Base-by-base conservation (phyloP, 1,140 invertebrate genomes). In the Phymorhynchus buccinoides region DNA sequence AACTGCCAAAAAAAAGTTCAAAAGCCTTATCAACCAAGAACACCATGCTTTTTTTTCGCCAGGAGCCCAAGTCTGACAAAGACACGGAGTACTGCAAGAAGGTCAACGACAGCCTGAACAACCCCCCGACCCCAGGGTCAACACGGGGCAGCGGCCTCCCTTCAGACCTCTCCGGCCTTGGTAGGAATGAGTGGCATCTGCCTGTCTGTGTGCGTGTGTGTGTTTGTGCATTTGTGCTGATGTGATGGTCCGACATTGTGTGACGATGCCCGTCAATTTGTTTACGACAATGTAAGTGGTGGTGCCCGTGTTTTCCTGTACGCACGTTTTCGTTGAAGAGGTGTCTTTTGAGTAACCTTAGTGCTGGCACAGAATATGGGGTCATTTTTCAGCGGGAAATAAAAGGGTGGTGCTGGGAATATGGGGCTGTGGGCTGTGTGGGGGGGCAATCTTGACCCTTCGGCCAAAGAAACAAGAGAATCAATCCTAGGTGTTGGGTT, bases 31-130 rank as follows among this genome's bases (percentile, higher is more conserved):
- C n/a, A 22, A 62, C 56, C n/a, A n/a, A 22, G 12, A 62, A 18
- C 12, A 62, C 22, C 22, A 62, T 62, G 6, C 56, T 62, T 48
- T 48, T 30, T 73, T 35, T 73, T 35, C 22, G 4, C 1, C 88
- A 98, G 96, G 98, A 99, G 93, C 96, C 97, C 0, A 98, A 98
- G 93, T 96, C 96, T n/a, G 98, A 99, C 82, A 98, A 98, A 93
- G 98, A 99, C 95, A 98, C 99, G 86, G 98, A 99, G 77, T 95
- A 96, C 87, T 97, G 97, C 89, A 96, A 96, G 90, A 97, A 93
- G 96, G 94, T 99, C 30, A 99, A 99, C 94, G 98, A 99, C 92
- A 95, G 96, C 56, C 93, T 99, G 42, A 99, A 99, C 92, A 99
- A 99, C 94, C 98, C 98, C 18, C 97, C 98, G 0, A 96, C 96